Percentiles rank a stretch among this genome's conserved stretches.
phyloP scores from a whole-genome alignment of 2,113 vertebrate species.

The Hippocampus barbouri region DNA sequence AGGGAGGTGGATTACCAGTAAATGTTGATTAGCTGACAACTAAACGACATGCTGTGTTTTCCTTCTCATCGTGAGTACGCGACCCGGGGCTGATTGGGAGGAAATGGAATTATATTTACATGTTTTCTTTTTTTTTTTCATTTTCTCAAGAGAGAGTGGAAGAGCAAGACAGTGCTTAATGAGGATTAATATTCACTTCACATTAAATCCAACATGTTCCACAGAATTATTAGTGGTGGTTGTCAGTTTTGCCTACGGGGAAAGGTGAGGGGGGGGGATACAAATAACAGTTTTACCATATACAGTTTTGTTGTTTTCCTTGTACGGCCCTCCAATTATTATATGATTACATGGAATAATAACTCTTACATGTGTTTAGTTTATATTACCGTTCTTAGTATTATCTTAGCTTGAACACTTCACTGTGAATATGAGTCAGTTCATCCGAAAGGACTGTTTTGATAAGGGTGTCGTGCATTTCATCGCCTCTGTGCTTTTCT shows the following conservation, averaged over 20 bases:
- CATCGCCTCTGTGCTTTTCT: conserved; percentile 24
- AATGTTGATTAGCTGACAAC: conserved; percentile 64
- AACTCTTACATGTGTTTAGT: background rate
- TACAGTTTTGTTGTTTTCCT: background rate
- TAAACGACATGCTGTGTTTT: conserved; percentile 69
- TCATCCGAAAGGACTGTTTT: conserved; percentile 36
- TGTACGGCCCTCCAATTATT: background rate
- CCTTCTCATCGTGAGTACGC: conserved; percentile 53
- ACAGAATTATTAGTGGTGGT: background rate
- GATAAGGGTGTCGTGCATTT: conserved; percentile 27
- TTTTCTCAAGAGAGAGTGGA: conserved; percentile 12
- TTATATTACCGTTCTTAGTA: background rate
- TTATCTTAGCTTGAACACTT: background rate
- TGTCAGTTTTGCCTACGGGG: background rate
- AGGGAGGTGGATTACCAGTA: conserved; percentile 44
- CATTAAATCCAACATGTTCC: conserved; percentile 39
- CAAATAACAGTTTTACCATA: background rate
- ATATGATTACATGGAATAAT: background rate
- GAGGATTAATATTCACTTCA: conserved; percentile 55
- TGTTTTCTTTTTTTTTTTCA: conserved; percentile 46
- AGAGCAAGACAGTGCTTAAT: conserved; percentile 28
- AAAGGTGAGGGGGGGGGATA: background rate
- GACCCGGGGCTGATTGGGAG: conserved; percentile 58
- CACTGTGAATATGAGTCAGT: conserved; percentile 11
- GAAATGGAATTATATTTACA: conserved; percentile 59